Evolutionary conservation across 1,140 invertebrate species (phyloP).

Genomic region (Amyelois transitella): DNA sequence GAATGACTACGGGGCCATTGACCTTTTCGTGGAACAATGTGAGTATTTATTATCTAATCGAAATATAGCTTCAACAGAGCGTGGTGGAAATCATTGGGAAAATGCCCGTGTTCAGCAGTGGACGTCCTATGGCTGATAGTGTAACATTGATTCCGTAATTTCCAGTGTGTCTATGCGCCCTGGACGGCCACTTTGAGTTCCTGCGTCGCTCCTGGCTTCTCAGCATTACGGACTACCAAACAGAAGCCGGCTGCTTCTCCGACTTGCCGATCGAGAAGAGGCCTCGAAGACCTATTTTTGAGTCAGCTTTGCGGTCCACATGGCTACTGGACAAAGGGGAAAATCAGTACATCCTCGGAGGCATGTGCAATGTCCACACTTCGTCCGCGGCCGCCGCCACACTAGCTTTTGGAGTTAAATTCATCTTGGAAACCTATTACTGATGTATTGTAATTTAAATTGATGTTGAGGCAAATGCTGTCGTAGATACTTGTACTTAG

Average conservation of each 20-base stretch:
- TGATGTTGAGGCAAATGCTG: too few species aligned
- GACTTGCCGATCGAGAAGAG: not conserved
- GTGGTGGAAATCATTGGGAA: too few species aligned
- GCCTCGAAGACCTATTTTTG: not conserved
- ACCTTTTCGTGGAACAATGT: not conserved
- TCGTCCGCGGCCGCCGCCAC: not conserved
- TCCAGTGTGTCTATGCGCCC: not conserved
- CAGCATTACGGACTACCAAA: not conserved
- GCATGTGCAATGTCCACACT: not conserved
- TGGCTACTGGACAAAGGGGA: not conserved
- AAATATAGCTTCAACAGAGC: too few species aligned
- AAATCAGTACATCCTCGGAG: not conserved
- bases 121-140: too few species aligned
- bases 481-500: too few species aligned
- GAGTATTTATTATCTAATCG: not conserved
- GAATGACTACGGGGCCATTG: not conserved
- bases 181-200: not conserved
- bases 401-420: not conserved
- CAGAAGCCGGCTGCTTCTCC: not conserved
- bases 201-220: not conserved
- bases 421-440: not conserved
- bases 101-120: too few species aligned
- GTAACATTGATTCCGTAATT: too few species aligned
- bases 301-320: not conserved
- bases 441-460: too few species aligned